Base-by-base conservation (phyloP, 37 sponge, comb jelly and placozoan species). In the Haliclona indistincta region DNA sequence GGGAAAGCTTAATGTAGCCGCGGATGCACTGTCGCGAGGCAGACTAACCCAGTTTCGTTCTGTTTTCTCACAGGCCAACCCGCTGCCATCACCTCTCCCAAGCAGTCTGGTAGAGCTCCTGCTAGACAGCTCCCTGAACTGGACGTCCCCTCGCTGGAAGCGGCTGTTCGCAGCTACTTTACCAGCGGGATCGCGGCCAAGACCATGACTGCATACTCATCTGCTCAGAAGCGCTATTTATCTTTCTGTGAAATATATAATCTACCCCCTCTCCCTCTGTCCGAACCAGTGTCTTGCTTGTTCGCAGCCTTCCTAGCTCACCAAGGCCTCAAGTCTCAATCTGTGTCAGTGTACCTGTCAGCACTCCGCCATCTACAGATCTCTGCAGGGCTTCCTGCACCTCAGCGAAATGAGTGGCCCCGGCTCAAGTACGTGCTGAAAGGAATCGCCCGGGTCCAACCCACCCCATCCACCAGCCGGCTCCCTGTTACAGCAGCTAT, bases 1-100 rank as follows among this genome's bases (percentile, higher is more conserved):
- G 3, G 68, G 83, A 17, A 56, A 19, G 33, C 23, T 35, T 3
- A 86, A 86, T 38, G 36, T 37, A 1, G 53, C 38, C 30, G 87
- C 87, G 11, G 87, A 86, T 80, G 87, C 87, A 7, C 58, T 86
- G 8, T 86, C 81, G 8, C 67, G 82, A 0, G 64, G 64, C 17
- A 8, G 47, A 11, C 22, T 64, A 2, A 6, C 44, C 10, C n/a
- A 36, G 56, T 77, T 77, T 49, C 54, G 43, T 26, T 26, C 22
- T 0, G 44, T 51, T 49, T 49, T 38, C 8, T 52, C 33, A 47
- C 10, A 2, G 1, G 54, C 66, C 34, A 23, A 43, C 38, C 55
- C 77, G 2, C 32, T 7, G 15, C 77, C 67, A 11, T 19, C 51
- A 33, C 52, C 44, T 32, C 43, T 64, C 54, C 49, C 49, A 25